phyloP scores from a whole-genome alignment of 2,888 invertebrate species.

The Harmothoe impar region DNA sequence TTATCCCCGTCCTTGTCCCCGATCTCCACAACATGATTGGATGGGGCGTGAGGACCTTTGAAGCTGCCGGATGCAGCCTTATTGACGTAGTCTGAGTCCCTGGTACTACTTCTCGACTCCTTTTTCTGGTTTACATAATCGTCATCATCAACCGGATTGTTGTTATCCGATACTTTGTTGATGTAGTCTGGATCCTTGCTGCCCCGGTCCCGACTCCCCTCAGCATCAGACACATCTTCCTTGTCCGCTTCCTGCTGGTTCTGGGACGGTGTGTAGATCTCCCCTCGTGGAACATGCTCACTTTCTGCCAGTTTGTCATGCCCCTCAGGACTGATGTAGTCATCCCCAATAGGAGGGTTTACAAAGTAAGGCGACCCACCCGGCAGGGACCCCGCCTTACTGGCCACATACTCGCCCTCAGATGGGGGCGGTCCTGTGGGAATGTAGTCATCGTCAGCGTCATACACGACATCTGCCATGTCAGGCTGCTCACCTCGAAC shows the following conservation, averaged over 20 bases:
- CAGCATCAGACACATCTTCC: neutral
- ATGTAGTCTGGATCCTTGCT: neutral
- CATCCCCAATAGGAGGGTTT: neutral
- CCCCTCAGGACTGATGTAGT: neutral
- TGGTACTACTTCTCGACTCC: too few relatives aligned
- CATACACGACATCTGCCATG: neutral
- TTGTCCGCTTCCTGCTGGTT: neutral
- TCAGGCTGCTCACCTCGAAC: neutral
- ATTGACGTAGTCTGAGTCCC: too few relatives aligned
- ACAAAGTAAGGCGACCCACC: neutral
- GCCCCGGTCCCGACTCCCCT: neutral
- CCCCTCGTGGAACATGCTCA: neutral
- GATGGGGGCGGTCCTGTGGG: neutral
- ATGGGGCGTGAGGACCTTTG: neutral
- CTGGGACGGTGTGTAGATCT: neutral
- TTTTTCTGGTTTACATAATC: neutral
- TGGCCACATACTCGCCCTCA: neutral
- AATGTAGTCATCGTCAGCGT: neutral
- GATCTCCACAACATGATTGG: neutral
- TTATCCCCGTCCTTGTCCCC: neutral
- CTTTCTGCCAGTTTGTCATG: neutral
- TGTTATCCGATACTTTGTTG: neutral
- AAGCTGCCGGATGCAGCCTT: neutral
- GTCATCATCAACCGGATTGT: neutral
- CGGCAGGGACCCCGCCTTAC: too few relatives aligned